Evolutionary conservation across 2,113 vertebrate genomes (phyloP).

Genomic region (Astur gentilis): DNA sequence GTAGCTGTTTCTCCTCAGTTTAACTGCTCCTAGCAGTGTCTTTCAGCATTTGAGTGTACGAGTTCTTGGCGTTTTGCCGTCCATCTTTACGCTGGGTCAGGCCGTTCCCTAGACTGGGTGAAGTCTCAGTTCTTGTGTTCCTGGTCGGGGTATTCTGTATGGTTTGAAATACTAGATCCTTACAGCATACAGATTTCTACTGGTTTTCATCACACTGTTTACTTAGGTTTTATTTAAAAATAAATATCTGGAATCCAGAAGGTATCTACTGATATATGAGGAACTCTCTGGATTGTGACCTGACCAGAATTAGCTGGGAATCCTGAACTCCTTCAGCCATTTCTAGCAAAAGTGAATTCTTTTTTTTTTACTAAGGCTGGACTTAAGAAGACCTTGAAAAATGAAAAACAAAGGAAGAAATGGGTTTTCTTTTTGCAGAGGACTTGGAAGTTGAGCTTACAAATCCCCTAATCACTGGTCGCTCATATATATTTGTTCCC

Average conservation of each 20-base stretch:
- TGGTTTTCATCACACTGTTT: background rate
- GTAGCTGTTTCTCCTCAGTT: background rate
- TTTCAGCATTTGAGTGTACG: background rate
- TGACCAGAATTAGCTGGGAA: background rate
- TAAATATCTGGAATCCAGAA: background rate
- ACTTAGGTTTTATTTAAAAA: background rate
- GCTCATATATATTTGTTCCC: background rate
- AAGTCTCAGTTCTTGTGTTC: background rate
- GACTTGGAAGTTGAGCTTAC: constrained; percentile 27
- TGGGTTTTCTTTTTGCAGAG: background rate
- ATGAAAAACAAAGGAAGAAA: background rate
- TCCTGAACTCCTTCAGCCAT: background rate
- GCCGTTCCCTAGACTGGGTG: background rate
- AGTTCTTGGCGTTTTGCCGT: background rate
- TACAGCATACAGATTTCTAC: background rate
- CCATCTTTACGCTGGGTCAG: background rate
- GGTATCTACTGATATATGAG: background rate
- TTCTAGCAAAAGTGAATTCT: background rate
- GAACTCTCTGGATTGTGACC: background rate
- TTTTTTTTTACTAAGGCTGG: background rate
- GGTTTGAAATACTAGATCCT: background rate
- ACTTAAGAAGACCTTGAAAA: background rate
- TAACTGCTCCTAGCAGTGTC: background rate
- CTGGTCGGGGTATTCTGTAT: background rate
- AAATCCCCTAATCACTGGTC: background rate